Evolutionary conservation across 1,140 invertebrate genomes (phyloP).

Genomic region (Euborellia annulipes): DNA sequence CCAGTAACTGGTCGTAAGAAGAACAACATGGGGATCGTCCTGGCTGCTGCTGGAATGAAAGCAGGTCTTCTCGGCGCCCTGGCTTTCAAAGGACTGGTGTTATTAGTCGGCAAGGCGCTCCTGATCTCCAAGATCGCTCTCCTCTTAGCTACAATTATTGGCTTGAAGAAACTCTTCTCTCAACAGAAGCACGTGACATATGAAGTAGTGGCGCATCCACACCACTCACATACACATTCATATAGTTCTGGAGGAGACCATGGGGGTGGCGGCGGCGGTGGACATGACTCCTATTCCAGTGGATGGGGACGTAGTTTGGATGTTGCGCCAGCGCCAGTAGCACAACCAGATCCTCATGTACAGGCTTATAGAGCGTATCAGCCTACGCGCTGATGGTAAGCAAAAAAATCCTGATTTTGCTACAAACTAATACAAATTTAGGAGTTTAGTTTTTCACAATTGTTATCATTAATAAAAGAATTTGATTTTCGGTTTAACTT

Average conservation of each 20-base stretch:
- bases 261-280: constrained; percentile 31
- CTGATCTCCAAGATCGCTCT: constrained; percentile 68
- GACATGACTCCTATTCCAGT: constrained; percentile 20
- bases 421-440: too few relatives aligned
- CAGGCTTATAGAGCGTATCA: constrained; percentile 46
- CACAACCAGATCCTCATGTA: constrained; percentile 36
- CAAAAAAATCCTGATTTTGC: too few relatives aligned
- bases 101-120: constrained; percentile 66
- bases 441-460: too few relatives aligned
- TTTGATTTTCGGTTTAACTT: too few relatives aligned
- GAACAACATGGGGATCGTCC: constrained; percentile 53
- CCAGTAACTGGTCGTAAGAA: constrained; percentile 39
- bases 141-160: constrained; percentile 58
- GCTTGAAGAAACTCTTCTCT: constrained; percentile 64
- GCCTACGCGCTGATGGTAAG: too few relatives aligned
- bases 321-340: constrained; percentile 25
- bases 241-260: constrained; percentile 25
- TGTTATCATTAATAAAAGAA: too few relatives aligned
- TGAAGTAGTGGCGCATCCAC: constrained; percentile 48
- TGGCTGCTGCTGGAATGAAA: constrained; percentile 61
- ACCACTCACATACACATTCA: constrained; percentile 34
- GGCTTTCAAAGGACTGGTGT: constrained; percentile 60
- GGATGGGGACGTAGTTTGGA: constrained; percentile 43
- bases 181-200: constrained; percentile 56
- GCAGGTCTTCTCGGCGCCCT: constrained; percentile 60